Evolutionary conservation across 2,888 invertebrate species (phyloP), one percentile per base, ranked within the genome.

Genomic region (Lepas anatifera): DNA sequence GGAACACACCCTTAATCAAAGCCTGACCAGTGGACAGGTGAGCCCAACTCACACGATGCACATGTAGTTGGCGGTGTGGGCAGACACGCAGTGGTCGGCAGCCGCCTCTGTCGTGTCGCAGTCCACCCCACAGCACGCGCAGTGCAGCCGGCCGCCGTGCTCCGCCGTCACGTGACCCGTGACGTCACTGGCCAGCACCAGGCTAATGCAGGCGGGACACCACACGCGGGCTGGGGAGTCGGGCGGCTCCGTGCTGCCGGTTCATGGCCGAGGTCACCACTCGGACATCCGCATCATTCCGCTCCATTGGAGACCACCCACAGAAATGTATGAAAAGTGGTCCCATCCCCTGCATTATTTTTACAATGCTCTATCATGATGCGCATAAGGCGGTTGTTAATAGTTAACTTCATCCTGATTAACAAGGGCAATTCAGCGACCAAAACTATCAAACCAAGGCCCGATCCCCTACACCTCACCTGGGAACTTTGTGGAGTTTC

Each of bases 1-100:
- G n/a, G n/a, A n/a, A n/a, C n/a, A n/a, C n/a, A n/a, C n/a, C n/a
- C n/a, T n/a, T n/a, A n/a, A n/a, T n/a, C n/a, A n/a, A n/a, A n/a
- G n/a, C n/a, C n/a, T n/a, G n/a, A n/a, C n/a, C n/a, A n/a, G n/a
- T n/a, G n/a, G n/a, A 41, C 41, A 4, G 41, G 11, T 41, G 4
- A 16, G 11, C 16, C 1, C 2, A 22, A 58, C 58, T 35, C 58
- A 58, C 58, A 58, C 58, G 22, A 58, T 58, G 22, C 58, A 58
- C 58, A 58, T 58, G 58, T 58, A 58, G 58, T 58, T 58, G 58
- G 58, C 29, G 22, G 58, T 58, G 32, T 58, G 58, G 4, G 7
- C 32, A 2, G 32, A 32, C 18, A 32, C 58, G 22, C 29, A 35
- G 58, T 58, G 58, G 1, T 32, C 18, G 18, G 35, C 58, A 4